phyloP scores from a whole-genome alignment of 2,888 invertebrate genomes.

The Palloptera scutellata region DNA sequence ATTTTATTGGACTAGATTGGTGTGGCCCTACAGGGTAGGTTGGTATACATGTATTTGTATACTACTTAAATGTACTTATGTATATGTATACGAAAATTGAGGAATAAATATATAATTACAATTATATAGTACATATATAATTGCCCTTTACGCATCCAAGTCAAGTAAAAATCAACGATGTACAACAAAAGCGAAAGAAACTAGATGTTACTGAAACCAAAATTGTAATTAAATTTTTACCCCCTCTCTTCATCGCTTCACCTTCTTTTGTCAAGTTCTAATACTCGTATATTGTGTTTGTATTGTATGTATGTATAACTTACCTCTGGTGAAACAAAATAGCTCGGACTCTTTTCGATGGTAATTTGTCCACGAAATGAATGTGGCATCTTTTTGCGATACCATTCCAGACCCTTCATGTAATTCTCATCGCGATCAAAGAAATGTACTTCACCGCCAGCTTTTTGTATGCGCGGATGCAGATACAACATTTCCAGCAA shows the following conservation, averaged over 20 bases:
- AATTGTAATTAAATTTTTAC: background rate
- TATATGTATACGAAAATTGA: too few relatives aligned
- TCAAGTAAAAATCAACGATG: background rate
- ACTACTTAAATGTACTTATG: too few relatives aligned
- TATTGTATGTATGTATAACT: too few relatives aligned
- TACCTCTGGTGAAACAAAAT: constrained; percentile 95
- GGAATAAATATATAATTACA: background rate
- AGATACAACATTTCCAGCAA: constrained; percentile 95
- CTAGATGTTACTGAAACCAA: background rate
- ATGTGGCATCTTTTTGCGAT: constrained; percentile 91
- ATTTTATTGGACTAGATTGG: too few relatives aligned
- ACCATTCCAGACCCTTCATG: constrained; percentile 92
- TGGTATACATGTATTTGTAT: too few relatives aligned
- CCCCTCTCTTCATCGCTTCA: too few relatives aligned
- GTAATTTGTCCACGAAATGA: constrained; percentile 92
- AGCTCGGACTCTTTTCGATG: constrained; percentile 97
- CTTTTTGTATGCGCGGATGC: constrained; percentile 91
- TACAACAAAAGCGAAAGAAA: background rate
- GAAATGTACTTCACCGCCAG: constrained; percentile 95
- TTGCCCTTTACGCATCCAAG: background rate
- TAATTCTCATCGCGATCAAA: constrained; percentile 96
- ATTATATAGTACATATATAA: too few relatives aligned
- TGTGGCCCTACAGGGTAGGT: too few relatives aligned
- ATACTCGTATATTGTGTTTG: too few relatives aligned
- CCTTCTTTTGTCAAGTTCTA: too few relatives aligned